Evolutionary conservation across 1,140 invertebrate genomes (phyloP).

Genomic region (Hetaerina americana): DNA sequence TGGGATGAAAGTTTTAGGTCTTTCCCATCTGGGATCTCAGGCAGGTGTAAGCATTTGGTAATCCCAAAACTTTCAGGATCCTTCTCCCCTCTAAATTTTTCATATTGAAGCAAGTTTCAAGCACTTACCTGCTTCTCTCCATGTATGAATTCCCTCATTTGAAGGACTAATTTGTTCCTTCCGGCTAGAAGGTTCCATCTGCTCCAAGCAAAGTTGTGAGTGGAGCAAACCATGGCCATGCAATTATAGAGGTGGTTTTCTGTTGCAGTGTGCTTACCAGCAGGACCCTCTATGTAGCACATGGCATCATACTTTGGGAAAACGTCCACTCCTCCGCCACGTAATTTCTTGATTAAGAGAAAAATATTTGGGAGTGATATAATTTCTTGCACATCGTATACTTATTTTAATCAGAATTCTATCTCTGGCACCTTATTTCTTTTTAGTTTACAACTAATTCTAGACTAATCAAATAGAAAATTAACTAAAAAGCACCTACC

Average conservation of each 20-base stretch:
- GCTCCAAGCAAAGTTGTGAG: constrained; percentile 77
- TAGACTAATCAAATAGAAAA: too few relatives aligned
- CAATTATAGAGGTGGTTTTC: constrained; percentile 71
- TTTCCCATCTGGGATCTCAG: neutral
- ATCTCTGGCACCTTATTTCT: too few relatives aligned
- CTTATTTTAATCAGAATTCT: too few relatives aligned
- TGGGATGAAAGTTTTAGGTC: too few relatives aligned
- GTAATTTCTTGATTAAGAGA: too few relatives aligned
- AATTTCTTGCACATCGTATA: too few relatives aligned
- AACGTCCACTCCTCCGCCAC: constrained; percentile 66
- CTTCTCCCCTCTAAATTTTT: constrained; percentile 1
- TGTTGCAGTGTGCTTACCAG: constrained; percentile 56
- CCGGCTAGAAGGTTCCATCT: constrained; percentile 65
- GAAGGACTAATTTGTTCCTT: constrained; percentile 51
- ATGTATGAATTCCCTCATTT: constrained; percentile 54
- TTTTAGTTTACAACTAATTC: too few relatives aligned
- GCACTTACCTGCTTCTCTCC: constrained; percentile 36
- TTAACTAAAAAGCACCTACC: too few relatives aligned
- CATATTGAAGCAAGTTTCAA: constrained; percentile 5
- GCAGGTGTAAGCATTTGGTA: neutral
- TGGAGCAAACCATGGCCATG: constrained; percentile 60
- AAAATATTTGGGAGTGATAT: too few relatives aligned
- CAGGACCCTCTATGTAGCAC: constrained; percentile 62
- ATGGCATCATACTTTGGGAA: constrained; percentile 76
- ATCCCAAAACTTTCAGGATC: neutral